Evolutionary conservation across 2,888 invertebrate genomes (phyloP).

Genomic region (Lacanobia oleracea): DNA sequence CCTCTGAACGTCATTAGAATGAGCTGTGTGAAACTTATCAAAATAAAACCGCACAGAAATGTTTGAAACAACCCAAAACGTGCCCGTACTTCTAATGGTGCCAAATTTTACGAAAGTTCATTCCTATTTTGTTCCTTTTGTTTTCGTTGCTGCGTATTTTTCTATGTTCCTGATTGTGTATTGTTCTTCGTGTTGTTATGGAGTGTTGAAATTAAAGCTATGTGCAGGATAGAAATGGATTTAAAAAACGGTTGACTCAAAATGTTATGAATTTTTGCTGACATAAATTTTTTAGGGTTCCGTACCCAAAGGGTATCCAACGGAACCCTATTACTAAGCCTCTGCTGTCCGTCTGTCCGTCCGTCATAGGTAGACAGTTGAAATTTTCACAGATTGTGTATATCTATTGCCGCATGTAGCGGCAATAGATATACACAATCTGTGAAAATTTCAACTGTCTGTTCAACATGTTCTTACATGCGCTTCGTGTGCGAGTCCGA

Average conservation of each 20-base stretch:
- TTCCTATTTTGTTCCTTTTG: conserved; percentile 37
- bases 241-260: too few relatives aligned
- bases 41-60: conserved; percentile 62
- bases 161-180: conserved; percentile 27
- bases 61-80: conserved; percentile 56
- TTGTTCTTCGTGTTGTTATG: conserved; percentile 40
- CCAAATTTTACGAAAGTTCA: conserved; percentile 60
- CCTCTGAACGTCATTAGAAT: conserved; percentile 40
- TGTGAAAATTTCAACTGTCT: too few relatives aligned
- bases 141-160: conserved; percentile 3
- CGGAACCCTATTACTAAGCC: too few relatives aligned
- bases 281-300: not conserved
- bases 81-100: conserved; percentile 58
- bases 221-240: not conserved
- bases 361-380: too few relatives aligned
- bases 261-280: not conserved
- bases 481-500: too few relatives aligned
- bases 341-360: too few relatives aligned
- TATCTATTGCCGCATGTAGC: too few relatives aligned
- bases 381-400: too few relatives aligned
- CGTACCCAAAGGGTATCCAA: too few relatives aligned
- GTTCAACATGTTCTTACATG: too few relatives aligned
- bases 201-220: not conserved
- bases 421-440: too few relatives aligned
- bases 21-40: conserved; percentile 43